A percentile compares a stretch with the other conserved stretches of the same genome.
These are phyloP conservation scores for Parasteatoda tepidariorum DNA, from an alignment of 1,140 invertebrate species.

Conservation along the genomic window DNA sequence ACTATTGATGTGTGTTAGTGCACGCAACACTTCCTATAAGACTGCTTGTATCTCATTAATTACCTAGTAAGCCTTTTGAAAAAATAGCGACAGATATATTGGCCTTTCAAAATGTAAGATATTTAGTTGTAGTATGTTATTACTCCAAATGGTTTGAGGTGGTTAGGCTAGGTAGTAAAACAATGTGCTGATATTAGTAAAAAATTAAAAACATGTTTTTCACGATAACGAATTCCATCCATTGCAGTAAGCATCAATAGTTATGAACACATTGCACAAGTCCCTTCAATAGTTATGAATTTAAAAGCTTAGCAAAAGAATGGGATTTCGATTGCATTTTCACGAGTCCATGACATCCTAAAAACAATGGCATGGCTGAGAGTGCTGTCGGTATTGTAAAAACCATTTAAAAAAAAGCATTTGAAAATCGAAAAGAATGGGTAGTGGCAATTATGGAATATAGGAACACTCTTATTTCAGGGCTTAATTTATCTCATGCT, in stretches of 20 bases:
- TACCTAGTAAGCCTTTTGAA: no score
- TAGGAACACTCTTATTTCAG: constrained; percentile 17
- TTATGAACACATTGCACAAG: no score
- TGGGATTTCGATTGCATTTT: constrained; percentile 3
- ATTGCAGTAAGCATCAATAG: not conserved
- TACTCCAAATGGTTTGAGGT: constrained; percentile 26
- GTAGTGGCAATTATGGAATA: constrained; percentile 35
- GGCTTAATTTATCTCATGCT: not conserved
- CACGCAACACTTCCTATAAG: no score
- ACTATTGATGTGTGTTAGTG: no score
- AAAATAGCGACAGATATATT: constrained; percentile 16
- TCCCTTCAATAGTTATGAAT: constrained; percentile 15
- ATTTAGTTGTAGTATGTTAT: not conserved
- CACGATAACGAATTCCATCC: not conserved
- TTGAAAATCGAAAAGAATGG: constrained; percentile 7
- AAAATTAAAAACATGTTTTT: not conserved
- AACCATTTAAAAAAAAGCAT: constrained; percentile 1
- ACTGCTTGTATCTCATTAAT: no score
- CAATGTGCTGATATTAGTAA: not conserved
- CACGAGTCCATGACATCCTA: not conserved
- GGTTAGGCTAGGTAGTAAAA: not conserved
- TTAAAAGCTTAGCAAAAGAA: not conserved
- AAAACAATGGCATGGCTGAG: constrained; percentile 27
- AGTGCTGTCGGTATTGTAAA: not conserved
- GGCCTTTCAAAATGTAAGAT: not conserved